Conservation (phyloP, 2,113 vertebrate genomes). For the Crocuta crocuta region DNA sequence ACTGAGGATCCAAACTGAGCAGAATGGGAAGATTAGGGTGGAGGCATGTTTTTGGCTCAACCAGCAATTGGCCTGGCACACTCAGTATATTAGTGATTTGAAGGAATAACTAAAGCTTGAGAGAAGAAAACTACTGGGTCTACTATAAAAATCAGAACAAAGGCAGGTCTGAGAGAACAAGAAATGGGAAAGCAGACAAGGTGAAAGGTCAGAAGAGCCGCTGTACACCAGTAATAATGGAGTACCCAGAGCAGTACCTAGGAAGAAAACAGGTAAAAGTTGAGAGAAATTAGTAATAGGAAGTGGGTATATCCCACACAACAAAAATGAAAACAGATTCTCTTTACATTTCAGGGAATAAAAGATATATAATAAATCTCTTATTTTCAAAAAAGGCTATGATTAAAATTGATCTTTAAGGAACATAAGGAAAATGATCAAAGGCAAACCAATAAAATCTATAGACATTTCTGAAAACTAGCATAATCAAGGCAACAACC, state of each 20-base stretch:
- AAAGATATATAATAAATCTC: not conserved
- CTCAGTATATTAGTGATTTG: not conserved
- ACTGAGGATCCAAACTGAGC: not conserved
- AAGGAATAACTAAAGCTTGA: not conserved
- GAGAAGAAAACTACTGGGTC: not conserved
- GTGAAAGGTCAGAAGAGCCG: not conserved
- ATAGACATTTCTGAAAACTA: not conserved
- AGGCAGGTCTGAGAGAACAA: not conserved
- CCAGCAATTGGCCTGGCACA: not conserved
- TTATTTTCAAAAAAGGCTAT: constrained; percentile 16
- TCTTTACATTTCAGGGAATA: not conserved
- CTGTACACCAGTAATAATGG: not conserved
- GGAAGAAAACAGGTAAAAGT: not conserved
- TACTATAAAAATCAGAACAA: not conserved
- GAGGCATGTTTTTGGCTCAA: not conserved
- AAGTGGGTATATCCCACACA: not conserved
- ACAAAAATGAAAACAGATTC: not conserved
- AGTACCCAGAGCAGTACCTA: not conserved
- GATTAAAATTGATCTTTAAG: constrained; percentile 47
- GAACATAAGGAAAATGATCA: constrained; percentile 18
- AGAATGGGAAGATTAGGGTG: not conserved
- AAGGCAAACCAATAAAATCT: constrained; percentile 37
- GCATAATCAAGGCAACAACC: not conserved
- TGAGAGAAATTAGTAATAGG: not conserved
- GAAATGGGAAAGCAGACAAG: not conserved